Evolutionary conservation across 2,113 vertebrate genomes (phyloP), one percentile per base, ranked within the genome.

Genomic region (Scortum barcoo): DNA sequence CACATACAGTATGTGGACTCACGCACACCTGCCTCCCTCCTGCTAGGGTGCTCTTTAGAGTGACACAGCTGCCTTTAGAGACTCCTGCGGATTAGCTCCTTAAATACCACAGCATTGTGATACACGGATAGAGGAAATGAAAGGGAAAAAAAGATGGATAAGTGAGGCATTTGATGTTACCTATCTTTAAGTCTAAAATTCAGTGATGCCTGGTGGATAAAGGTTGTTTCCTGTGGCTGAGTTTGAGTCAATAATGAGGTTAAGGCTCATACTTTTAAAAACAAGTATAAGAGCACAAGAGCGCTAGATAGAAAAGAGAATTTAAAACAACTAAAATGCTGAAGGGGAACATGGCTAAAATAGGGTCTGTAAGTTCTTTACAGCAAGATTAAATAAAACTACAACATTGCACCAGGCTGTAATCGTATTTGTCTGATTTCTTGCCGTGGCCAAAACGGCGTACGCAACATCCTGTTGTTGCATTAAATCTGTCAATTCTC

Each of bases 51-150:
- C 74, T 90, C 86, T 91, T 89, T 84, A 81, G 62, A 81, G 80
- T 77, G 76, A 76, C 81, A 84, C 9, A 20, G 40, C 57, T 48
- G 40, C 63, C 88, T 82, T 72, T 66, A 51, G 72, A 80, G 74
- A 75, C 50, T 48, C 72, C 58, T 48, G 30, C 16, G 20, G 66
- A 80, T 86, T 53, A 57, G 71, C 46, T 78, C 57, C 58, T 86
- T 78, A 92, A 92, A 93, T 88, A 89, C 71, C 93, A 89, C 75
- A 33, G 66, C 89, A 76, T 71, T 89, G 72, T 88, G 85, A 87
- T 71, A 77, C 42, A 48, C 48, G 13, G 57, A 57, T n/a, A 22
- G 58, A 36, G 53, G 46, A 48, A 67, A 62, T 66, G 30, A 78
- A 78, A 68, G 57, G 57, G 36, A 63, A 42, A 74, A 38, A 69